Conservation (phyloP, 2,888 invertebrate species). For the Psylliodes chrysocephalus region DNA sequence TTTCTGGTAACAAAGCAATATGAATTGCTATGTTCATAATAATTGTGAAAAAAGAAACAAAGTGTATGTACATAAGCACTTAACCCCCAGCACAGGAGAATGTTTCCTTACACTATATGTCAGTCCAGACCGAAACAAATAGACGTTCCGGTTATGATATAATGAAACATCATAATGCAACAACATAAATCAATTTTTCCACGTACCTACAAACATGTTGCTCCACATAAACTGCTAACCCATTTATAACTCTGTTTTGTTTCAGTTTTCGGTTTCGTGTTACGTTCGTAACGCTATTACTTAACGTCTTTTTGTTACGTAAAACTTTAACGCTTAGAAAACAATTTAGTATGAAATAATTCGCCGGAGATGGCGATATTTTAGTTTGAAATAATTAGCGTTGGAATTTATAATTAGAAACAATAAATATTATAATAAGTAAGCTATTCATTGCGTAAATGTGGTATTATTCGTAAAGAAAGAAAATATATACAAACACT, state of each 20-base stretch:
- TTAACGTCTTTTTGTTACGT: neutral
- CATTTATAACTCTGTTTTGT: conserved; percentile 13
- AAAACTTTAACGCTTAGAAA: neutral
- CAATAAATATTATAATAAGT: too few relatives aligned
- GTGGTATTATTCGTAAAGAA: too few relatives aligned
- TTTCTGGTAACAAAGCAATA: too few relatives aligned
- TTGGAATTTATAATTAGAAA: too few relatives aligned
- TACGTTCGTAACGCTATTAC: neutral
- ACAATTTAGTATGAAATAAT: neutral
- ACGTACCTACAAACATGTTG: conserved; percentile 3
- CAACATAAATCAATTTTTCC: conserved; percentile 13
- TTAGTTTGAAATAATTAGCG: too few relatives aligned
- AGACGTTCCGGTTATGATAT: conserved; percentile 3
- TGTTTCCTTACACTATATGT: conserved; percentile 1
- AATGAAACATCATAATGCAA: conserved; percentile 16
- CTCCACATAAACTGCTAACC: conserved; percentile 3
- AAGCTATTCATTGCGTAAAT: too few relatives aligned
- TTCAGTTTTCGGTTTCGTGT: conserved; percentile 12
- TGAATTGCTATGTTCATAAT: too few relatives aligned
- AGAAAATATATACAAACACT: too few relatives aligned
- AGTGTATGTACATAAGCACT: too few relatives aligned
- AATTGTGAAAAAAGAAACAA: too few relatives aligned
- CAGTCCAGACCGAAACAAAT: neutral
- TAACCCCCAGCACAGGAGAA: neutral
- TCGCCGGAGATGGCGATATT: neutral